Base-by-base conservation (phyloP, 2,113 vertebrate genomes). In the Alexandromys fortis region DNA sequence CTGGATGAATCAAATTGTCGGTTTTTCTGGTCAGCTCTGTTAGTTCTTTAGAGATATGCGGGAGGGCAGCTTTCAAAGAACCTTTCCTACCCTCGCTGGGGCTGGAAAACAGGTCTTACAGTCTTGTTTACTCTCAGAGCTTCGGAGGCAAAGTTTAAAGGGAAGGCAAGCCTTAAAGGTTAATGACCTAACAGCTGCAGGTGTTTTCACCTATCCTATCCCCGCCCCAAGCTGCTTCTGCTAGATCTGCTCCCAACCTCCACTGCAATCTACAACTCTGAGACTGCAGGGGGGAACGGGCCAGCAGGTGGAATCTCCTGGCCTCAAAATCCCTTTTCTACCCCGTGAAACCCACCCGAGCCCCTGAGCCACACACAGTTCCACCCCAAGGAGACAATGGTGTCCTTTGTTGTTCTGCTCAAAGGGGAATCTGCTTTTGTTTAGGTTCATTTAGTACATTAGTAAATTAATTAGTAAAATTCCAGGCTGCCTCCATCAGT, bases 131-230 rank as follows among this genome's bases (percentile, higher is more conserved):
- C 47, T 79, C 83, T 65, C 3, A 10, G 70, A 77, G 85, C 49
- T 30, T 47, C 0, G 0, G 75, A 82, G 55, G 89, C 79, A 94
- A 97, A 86, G 95, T 96, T 96, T 91, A 95, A 83, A 83, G 35
- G 85, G 61, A 90, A 42, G 89, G 76, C 2, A 17, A 83, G 79
- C 24, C n/a, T 17, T n/a, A 63, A 63, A 58, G 7, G 3, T 63
- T 83, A 63, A 38, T 28, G 58, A 10, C n/a, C n/a, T 63, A 28
- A 63, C 24, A 63, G n/a, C 58, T 8, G 1, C 81, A 63, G n/a
- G 58, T 58, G 58, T 52, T 52, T 52, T 52, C 19, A 7, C 58
- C 58, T 58, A 21, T 6, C 58, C 19, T 58, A 21, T 7, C 58
- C 58, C 19, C 19, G 16, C 58, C 58, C 58, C 14, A 30, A 24